phyloP scores from a whole-genome alignment of 2,888 invertebrate genomes.

The Papilio gigon region DNA sequence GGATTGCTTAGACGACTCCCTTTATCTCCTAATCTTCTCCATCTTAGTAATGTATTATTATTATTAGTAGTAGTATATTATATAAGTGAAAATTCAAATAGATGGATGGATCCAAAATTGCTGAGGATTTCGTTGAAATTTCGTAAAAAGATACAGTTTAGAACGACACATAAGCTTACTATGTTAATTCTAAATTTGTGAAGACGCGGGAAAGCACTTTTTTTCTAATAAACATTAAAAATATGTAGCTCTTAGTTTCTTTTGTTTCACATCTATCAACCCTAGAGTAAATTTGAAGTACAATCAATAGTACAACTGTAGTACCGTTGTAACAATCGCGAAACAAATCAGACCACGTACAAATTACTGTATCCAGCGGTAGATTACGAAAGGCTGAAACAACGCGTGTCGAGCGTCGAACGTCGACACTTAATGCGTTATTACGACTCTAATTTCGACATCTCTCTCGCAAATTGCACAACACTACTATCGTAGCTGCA shows the following conservation, averaged over 20 bases:
- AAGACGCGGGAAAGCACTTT: too few species aligned
- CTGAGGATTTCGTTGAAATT: too few species aligned
- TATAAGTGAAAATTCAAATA: too few species aligned
- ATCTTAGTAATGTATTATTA: too few species aligned
- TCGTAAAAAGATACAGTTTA: too few species aligned
- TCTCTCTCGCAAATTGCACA: constrained; percentile 68
- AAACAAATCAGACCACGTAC: constrained; percentile 31
- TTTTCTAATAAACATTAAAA: too few species aligned
- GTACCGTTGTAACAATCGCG: constrained; percentile 24
- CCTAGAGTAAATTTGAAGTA: not conserved
- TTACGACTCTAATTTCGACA: constrained; percentile 62
- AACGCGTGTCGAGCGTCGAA: constrained; percentile 19
- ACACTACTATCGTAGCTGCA: constrained; percentile 68
- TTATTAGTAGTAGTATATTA: too few species aligned
- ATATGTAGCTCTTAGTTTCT: not conserved
- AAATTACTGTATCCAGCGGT: constrained; percentile 45
- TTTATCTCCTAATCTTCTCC: not conserved
- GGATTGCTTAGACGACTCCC: not conserved
- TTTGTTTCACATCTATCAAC: not conserved
- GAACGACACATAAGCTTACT: too few species aligned
- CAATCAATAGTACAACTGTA: not conserved
- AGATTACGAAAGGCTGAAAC: constrained; percentile 43
- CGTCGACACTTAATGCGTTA: constrained; percentile 49
- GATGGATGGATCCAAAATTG: too few species aligned
- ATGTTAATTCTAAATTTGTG: too few species aligned